A percentile compares a stretch with the other conserved stretches of the same genome.
Evolutionary conservation across 1,140 invertebrate species (phyloP).

Genomic region (Ceratina japonica): DNA sequence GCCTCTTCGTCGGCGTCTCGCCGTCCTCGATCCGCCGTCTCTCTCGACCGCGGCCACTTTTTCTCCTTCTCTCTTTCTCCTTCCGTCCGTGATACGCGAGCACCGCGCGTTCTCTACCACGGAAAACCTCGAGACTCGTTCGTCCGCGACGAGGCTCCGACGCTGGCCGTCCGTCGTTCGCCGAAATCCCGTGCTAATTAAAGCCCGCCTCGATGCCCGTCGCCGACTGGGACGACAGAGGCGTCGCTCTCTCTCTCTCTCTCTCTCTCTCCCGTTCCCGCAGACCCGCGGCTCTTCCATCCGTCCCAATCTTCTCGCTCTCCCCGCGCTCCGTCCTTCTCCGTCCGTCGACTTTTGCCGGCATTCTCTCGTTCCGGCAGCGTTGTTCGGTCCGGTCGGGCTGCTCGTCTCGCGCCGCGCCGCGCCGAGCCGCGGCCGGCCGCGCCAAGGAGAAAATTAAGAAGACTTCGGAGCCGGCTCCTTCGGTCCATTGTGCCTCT

Average conservation of each 20-base stretch:
- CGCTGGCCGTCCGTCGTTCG: slow-evolving; percentile 62
- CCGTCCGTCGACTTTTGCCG: slow-evolving; percentile 26
- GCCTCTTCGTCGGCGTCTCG: neutral
- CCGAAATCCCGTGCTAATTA: slow-evolving; percentile 71
- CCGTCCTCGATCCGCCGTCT: slow-evolving; percentile 22
- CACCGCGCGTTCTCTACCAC: slow-evolving; percentile 13
- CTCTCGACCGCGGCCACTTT: slow-evolving; percentile 21
- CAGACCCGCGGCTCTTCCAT: neutral
- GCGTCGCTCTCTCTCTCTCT: slow-evolving; percentile 21
- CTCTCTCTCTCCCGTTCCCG: neutral
- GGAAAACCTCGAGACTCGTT: slow-evolving; percentile 50
- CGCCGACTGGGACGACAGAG: slow-evolving; percentile 59
- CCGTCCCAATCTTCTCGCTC: slow-evolving; percentile 30
- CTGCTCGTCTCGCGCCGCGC: slow-evolving; percentile 29
- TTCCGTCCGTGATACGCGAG: neutral
- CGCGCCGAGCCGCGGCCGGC: slow-evolving; percentile 5
- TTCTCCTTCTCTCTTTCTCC: slow-evolving; percentile 20
- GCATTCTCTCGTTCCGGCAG: slow-evolving; percentile 10
- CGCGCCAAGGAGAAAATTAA: slow-evolving; percentile 56
- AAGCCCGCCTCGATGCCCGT: slow-evolving; percentile 68
- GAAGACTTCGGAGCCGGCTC: slow-evolving; percentile 47
- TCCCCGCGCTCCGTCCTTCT: neutral
- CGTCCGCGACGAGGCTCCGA: slow-evolving; percentile 47
- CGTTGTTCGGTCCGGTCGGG: slow-evolving; percentile 1
- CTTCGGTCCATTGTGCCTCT: slow-evolving; percentile 51